Evolutionary conservation across 2,888 invertebrate genomes (phyloP), one percentile per base, ranked within the genome.

Genomic region (Meteorus cinctellus): DNA sequence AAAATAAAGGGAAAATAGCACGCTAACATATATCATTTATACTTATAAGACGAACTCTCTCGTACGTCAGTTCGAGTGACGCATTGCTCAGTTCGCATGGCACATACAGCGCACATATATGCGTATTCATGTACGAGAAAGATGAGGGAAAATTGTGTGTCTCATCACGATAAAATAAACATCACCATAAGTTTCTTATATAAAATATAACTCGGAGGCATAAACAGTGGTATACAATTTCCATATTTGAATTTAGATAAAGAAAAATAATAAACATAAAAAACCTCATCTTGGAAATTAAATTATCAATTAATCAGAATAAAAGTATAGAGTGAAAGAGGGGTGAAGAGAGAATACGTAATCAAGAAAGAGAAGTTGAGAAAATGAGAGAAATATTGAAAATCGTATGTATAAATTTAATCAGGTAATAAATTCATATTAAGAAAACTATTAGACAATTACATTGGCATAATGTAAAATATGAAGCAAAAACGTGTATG

Each of bases 41-140:
- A 48, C 48, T 48, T 48, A 48, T 48, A 48, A n/a, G 48, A 48
- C 48, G n/a, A 63, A 34, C 34, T 63, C 63, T 63, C 63, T 63
- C 63, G 34, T 63, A 29, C 31, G 63, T 63, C 63, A 63, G 34
- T 12, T 63, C 16, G 34, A 31, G 63, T 34, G 63, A 63, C 63
- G 31, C 63, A 63, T 60, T 60, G 59, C 59, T 60, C 4, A 48
- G 59, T 6, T 19, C 24, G 27, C 12, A 29, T 29, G 29, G 19
- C 55, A 60, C 59, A 24, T 29, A 27, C n/a, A 16, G 6, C 14
- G 48, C 14, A 14, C 14, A 48, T 48, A 41, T 12, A 41, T 41
- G 41, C 8, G 41, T 41, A 41, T 55, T 1, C 16, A 24, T 60
- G 8, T 19, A 14, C 12, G 1, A 63, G 8, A 63, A 34, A 63